Evolutionary conservation across 2,113 vertebrate genomes (phyloP), one percentile per base, ranked within the genome.

Genomic region (Halichoeres trimaculatus): DNA sequence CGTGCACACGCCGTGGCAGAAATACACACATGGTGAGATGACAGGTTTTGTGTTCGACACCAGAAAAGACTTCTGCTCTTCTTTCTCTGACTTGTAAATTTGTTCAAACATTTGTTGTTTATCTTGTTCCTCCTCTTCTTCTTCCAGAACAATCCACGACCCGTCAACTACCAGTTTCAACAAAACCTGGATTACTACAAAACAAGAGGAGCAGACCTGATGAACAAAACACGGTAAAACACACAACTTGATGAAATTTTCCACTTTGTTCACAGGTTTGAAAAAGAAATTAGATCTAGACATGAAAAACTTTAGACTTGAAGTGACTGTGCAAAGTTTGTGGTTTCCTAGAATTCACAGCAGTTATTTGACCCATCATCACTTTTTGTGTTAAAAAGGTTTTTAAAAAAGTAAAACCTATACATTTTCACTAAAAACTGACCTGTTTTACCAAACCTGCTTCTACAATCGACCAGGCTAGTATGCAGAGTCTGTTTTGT

Each of bases 141-240:
- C 30, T 45, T 45, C 17, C 14, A 99, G 97, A 96, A 94, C 94
- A 96, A 99, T 86, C 96, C 96, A 61, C 93, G 96, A 82, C 98
- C 98, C 0, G 95, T 97, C 78, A 96, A 96, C 90, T 97, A 98
- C 67, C 97, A 98, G 53, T 99, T 99, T 80, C 98, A 98, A 70
- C 97, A 98, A 90, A 99, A 98, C 90, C 93, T 99, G 90, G 98
- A 99, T 90, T 99, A 98, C 90, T 99, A 99, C 91, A 98, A 96
- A 92, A 97, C 97, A n/a, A 92, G 96, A 17, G 97, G 97, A 72
- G 95, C 97, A 40, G 97, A 99, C 64, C 91, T 99, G 66, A 94
- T 99, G 94, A 98, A 95, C 90, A 98, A 96, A 90, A 95, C 96
- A 36, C 94, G 96, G 98, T 99, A 94, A 63, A 47, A 20, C 11